phyloP scores from a whole-genome alignment of 1,140 invertebrate species.

The Adoxophyes honmai region DNA sequence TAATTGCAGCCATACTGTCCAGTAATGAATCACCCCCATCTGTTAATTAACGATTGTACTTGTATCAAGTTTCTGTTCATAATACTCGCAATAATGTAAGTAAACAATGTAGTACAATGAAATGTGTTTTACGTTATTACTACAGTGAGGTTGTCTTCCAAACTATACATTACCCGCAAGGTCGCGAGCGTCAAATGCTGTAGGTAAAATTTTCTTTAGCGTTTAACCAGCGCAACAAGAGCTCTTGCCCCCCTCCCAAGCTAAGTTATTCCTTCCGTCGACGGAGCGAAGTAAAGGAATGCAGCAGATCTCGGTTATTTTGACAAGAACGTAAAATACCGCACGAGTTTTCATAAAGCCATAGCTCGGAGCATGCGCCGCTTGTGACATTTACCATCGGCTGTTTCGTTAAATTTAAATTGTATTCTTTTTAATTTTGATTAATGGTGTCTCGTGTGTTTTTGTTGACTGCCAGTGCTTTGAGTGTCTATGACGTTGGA shows the following conservation, averaged over 20 bases:
- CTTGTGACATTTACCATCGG: background rate
- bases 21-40: conserved; percentile 2
- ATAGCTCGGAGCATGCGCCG: background rate
- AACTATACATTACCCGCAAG: conserved; percentile 9
- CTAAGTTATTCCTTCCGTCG: background rate
- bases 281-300: background rate
- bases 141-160: conserved; percentile 4
- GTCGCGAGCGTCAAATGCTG: conserved; percentile 2
- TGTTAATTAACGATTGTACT: background rate
- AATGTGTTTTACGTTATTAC: conserved; percentile 1
- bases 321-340: conserved; percentile 6
- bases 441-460: background rate
- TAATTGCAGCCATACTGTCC: background rate
- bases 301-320: background rate
- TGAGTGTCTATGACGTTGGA: background rate
- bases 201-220: conserved; percentile 9
- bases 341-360: conserved; percentile 4
- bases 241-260: background rate
- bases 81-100: no score
- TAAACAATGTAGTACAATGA: conserved; percentile 3
- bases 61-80: background rate
- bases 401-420: background rate
- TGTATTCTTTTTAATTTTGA: background rate
- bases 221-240: background rate
- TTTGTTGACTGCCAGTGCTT: background rate